Evolutionary conservation across 2,113 vertebrate species (phyloP).

Genomic region (Etheostoma cragini): DNA sequence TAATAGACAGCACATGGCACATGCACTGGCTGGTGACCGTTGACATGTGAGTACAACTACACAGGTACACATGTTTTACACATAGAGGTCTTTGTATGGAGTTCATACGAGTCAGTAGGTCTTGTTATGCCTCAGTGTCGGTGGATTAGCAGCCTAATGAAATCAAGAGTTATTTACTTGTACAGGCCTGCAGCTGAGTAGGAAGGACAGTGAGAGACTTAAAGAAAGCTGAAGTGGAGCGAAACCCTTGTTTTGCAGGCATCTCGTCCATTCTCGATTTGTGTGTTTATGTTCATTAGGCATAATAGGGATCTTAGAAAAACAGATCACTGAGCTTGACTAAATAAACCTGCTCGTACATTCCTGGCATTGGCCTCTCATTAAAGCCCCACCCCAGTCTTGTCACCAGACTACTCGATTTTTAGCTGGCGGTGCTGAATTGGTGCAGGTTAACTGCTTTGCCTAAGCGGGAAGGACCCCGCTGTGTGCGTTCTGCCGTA

Average conservation of each 20-base stretch:
- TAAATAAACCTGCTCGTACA: constrained; percentile 79
- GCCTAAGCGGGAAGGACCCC: constrained; percentile 23
- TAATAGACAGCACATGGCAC: constrained; percentile 79
- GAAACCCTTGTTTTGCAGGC: constrained; percentile 69
- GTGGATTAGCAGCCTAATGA: constrained; percentile 58
- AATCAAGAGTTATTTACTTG: constrained; percentile 45
- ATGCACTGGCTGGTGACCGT: constrained; percentile 61
- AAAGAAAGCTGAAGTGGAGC: constrained; percentile 48
- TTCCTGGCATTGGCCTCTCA: constrained; percentile 77
- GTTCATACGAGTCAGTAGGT: constrained; percentile 40
- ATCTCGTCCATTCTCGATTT: constrained; percentile 48
- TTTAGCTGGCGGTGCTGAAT: constrained; percentile 57
- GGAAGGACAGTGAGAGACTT: constrained; percentile 10
- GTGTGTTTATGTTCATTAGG: constrained; percentile 78
- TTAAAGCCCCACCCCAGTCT: constrained; percentile 67
- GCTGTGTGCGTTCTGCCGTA: constrained; percentile 17
- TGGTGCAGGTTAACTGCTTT: constrained; percentile 29
- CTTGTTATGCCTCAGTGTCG: constrained; percentile 50
- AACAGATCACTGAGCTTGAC: constrained; percentile 78
- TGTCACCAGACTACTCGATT: constrained; percentile 59
- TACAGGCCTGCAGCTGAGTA: constrained; percentile 25
- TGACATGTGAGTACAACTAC: constrained; percentile 45
- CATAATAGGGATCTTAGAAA: constrained; percentile 78
- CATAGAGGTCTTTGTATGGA: constrained; percentile 21
- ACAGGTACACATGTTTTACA: constrained; percentile 52